Conservation (phyloP, 2,113 vertebrate genomes). For the Epinephelus fuscoguttatus region DNA sequence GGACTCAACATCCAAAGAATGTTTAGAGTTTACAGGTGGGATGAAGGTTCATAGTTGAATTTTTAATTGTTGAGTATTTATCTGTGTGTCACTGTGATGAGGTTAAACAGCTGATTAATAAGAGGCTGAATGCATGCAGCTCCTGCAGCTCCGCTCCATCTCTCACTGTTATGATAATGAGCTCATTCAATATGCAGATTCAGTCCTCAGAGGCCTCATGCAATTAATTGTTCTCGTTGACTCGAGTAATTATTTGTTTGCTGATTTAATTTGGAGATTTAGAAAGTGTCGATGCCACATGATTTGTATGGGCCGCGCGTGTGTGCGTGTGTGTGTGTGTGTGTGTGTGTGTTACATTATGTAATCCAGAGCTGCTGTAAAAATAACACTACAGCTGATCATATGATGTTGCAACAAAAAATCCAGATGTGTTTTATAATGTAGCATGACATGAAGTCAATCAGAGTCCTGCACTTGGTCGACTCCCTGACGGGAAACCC, state of each 20-base stretch:
- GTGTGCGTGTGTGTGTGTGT: constrained; percentile 9
- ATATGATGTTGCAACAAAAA: not conserved
- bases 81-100: not conserved
- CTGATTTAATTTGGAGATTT: constrained; percentile 63
- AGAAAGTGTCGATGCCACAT: constrained; percentile 15
- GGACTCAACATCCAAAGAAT: too few species aligned
- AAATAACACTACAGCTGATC: not conserved
- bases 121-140: not conserved
- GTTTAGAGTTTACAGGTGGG: not conserved
- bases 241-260: constrained; percentile 68
- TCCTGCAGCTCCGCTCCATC: constrained; percentile 22
- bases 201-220: constrained; percentile 34
- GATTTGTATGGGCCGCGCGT: constrained; percentile 4
- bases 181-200: constrained; percentile 61
- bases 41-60: not conserved
- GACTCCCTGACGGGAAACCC: too few species aligned
- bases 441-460: too few species aligned
- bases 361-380: constrained; percentile 20
- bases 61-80: not conserved
- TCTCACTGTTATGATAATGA: constrained; percentile 58
- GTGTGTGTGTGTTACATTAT: not conserved
- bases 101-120: constrained; percentile 42
- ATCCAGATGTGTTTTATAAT: not conserved
- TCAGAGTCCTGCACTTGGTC: too few species aligned
- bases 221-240: constrained; percentile 62